Percentiles rank a stretch among this genome's conserved stretches.
Evolutionary conservation across 2,797 vertebrate genomes (phyloP).

Genomic region (Macropus fuliginosus): DNA sequence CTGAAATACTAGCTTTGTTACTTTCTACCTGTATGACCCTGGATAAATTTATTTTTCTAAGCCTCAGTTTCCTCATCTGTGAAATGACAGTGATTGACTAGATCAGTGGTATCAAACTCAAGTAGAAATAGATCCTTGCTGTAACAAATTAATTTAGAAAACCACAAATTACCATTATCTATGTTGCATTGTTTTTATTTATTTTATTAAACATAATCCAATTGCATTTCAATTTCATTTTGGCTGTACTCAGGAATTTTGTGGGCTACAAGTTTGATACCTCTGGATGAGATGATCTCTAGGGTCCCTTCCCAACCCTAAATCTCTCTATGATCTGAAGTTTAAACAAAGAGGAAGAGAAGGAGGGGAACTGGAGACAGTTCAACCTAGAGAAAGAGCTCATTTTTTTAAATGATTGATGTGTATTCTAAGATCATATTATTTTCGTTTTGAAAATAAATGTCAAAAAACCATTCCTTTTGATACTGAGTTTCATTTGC

Average conservation of each 20-base stretch:
- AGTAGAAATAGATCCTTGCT: background rate
- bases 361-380: constrained; percentile 35
- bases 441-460: constrained; percentile 74
- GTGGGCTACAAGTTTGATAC: background rate
- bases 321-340: background rate
- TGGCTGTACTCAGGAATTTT: background rate
- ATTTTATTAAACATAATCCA: background rate
- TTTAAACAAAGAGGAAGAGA: background rate
- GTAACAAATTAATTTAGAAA: background rate
- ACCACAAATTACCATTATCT: background rate
- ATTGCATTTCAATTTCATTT: background rate
- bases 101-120: background rate
- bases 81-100: background rate
- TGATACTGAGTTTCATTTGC: constrained; percentile 47
- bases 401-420: constrained; percentile 48
- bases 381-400: constrained; percentile 49
- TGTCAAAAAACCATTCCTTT: constrained; percentile 71
- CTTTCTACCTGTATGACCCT: background rate
- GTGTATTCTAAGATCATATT: constrained; percentile 60
- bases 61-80: background rate
- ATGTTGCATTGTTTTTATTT: background rate
- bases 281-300: background rate
- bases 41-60: background rate
- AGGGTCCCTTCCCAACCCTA: too few relatives aligned
- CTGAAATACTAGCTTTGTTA: background rate